Conservation (phyloP, 2,888 invertebrate species). For the Caenorhabditis sp. region DNA sequence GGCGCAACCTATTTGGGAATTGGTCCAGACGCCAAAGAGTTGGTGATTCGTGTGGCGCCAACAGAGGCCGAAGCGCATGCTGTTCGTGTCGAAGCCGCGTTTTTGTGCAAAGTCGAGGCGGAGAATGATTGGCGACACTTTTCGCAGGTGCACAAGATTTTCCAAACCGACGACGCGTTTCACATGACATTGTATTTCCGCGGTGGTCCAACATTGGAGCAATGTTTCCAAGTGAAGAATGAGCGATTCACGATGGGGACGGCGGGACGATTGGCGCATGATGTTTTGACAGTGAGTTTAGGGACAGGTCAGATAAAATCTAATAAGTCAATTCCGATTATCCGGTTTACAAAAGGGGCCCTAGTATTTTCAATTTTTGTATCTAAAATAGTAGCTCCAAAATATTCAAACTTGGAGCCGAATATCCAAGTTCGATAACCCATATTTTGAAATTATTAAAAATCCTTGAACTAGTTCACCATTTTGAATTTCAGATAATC, state of each 20-base stretch:
- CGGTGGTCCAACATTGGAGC: constrained; percentile 53
- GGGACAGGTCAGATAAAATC: too few species aligned
- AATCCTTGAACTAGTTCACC: too few species aligned
- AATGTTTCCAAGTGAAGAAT: constrained; percentile 47
- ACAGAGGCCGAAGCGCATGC: constrained; percentile 24
- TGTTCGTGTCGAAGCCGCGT: constrained; percentile 48
- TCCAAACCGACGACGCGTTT: constrained; percentile 41
- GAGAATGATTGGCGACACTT: constrained; percentile 52
- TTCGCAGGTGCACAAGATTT: constrained; percentile 52
- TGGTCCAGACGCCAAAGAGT: constrained; percentile 48
- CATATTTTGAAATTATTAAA: too few species aligned
- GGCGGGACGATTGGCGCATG: constrained; percentile 52
- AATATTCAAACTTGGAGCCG: too few species aligned
- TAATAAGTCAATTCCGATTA: too few species aligned
- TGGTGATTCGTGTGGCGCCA: constrained; percentile 54
- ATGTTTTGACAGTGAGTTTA: constrained; percentile 46
- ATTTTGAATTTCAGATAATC: constrained; percentile 37
- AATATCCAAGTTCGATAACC: too few species aligned
- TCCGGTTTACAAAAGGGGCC: too few species aligned
- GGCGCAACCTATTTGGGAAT: constrained; percentile 58
- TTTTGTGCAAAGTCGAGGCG: constrained; percentile 55
- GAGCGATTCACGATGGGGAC: constrained; percentile 47
- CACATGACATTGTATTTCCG: constrained; percentile 45
- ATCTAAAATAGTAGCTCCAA: too few species aligned
- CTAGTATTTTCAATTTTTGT: too few species aligned